Evolutionary conservation across 2,797 vertebrate genomes (phyloP), one percentile per base, ranked within the genome.

Genomic region (Orientallactaga sibirica): DNA sequence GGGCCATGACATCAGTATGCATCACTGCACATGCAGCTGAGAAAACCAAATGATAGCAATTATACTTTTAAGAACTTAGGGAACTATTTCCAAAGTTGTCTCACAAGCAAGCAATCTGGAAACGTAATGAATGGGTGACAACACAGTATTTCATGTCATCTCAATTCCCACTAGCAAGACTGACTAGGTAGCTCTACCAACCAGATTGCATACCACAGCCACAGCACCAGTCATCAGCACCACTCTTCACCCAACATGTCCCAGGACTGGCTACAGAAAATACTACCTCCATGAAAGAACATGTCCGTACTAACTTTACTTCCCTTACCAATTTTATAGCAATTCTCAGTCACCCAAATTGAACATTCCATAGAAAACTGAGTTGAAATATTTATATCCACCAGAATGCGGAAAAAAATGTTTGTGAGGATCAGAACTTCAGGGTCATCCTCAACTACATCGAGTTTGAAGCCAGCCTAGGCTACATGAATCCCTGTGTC

Each of bases 41-140:
- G 22, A 29, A 41, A 87, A 68, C 48, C 43, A 29, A 84, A 77
- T 4, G 22, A 58, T 33, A 86, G 27, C 71, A 78, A 66, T 20
- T 3, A 20, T 29, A 70, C 22, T 43, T 78, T 93, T 27, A 93
- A 29, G 71, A 91, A 84, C 64, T 87, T 74, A 25, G 70, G 16
- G 66, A 41, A 74, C 43, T 58, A 94, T 55, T 76, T 5, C 84
- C 48, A 78, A 77, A 52, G 64, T 75, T 75, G 67, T 7, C 41
- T 70, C 87, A 80, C 68, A 86, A 93, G 80, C 41, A 19, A 68
- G 70, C 71, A 66, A n/a, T 85, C 67, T 85, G 58, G 48, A 71
- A 70, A 86, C 61, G 22, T 20, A 25, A 14, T 19, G 29, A 75
- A 52, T 27, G 55, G 19, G 14, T 66, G 41, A 83, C 4, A 22